Percentiles rank a stretch among this genome's conserved stretches.
phyloP scores from a whole-genome alignment of 2,888 invertebrate species.

The Drosophila picticornis region DNA sequence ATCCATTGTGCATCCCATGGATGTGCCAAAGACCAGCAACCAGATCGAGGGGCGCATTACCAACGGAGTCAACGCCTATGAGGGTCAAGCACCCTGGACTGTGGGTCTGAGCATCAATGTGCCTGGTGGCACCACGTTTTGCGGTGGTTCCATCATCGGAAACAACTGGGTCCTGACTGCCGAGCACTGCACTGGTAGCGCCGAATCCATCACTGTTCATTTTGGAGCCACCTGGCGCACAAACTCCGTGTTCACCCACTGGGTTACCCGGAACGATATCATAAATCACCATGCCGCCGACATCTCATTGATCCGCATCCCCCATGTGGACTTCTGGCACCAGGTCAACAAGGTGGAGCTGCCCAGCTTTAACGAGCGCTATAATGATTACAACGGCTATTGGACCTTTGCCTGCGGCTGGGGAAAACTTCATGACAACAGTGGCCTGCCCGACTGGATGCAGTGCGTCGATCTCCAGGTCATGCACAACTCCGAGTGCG shows the following conservation, averaged over 20 bases:
- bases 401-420: conserved; percentile 72
- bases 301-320: conserved; percentile 69
- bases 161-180: conserved; percentile 75
- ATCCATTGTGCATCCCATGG: conserved; percentile 38
- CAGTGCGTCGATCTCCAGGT: conserved; percentile 82
- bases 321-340: conserved; percentile 59
- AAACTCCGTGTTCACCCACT: conserved; percentile 63
- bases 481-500: conserved; percentile 79
- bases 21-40: conserved; percentile 39
- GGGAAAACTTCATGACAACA: conserved; percentile 69
- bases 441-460: conserved; percentile 71
- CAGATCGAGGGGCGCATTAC: conserved; percentile 69
- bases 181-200: conserved; percentile 73
- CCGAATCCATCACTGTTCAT: conserved; percentile 61
- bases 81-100: conserved; percentile 73
- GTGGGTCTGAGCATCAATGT: conserved; percentile 68
- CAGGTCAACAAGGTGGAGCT: conserved; percentile 57
- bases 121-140: conserved; percentile 62
- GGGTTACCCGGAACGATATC: conserved; percentile 54
- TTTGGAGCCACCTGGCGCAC: conserved; percentile 69
- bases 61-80: conserved; percentile 67
- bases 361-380: conserved; percentile 55
- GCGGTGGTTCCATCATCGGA: conserved; percentile 78
- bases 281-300: conserved; percentile 61
- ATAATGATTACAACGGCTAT: conserved; percentile 51